Base-by-base conservation (phyloP, 2,888 invertebrate genomes). In the Onthophagus sagittarius region DNA sequence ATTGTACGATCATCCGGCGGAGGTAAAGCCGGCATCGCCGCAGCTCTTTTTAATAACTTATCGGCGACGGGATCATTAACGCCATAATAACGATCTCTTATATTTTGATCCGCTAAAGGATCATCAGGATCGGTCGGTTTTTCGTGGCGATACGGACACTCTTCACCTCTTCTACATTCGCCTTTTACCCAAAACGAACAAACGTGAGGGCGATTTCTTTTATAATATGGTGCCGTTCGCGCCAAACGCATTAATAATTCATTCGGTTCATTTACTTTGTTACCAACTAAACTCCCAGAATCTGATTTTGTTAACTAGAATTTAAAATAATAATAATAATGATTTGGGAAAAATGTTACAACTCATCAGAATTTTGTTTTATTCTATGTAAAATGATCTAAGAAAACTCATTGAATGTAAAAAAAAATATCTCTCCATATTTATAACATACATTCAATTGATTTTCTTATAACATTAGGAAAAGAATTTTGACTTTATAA, bases 171-270 rank as follows among this genome's bases (percentile, higher is more conserved):
- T 81, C 96, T 91, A 84, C 98, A 98, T 84, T 98, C 97, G 0
- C 97, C 98, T 87, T 98, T 98, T n/a, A 98, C 97, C 95, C 97
- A 98, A 86, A 98, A 98, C 0, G 97, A 97, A 84, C 98, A 98
- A 71, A 98, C 96, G 85, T 98, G 98, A 0, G 98, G 97, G 79
- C 96, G 88, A 82, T 98, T 98, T 72, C 98, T 88, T 83, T 97
- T 97, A 85, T 98, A 98, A 84, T 98, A 98, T 0, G 98, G 98
- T 65, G 95, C 94, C 3, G 96, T 97, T 71, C 97, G 88, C 0
- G 97, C 97, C 79, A 98, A 86, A 79, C 97, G 93, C 86, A 95
- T 89, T 74, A 98, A 84, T 80, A 97, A 88, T 81, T 96, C 96
- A 78, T 93, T 89, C 76, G 94, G 89, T 80, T 92, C 93, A 81